Evolutionary conservation across 1,140 invertebrate species (phyloP), one percentile per base, ranked within the genome.

Genomic region (Meloidogyne exigua): DNA sequence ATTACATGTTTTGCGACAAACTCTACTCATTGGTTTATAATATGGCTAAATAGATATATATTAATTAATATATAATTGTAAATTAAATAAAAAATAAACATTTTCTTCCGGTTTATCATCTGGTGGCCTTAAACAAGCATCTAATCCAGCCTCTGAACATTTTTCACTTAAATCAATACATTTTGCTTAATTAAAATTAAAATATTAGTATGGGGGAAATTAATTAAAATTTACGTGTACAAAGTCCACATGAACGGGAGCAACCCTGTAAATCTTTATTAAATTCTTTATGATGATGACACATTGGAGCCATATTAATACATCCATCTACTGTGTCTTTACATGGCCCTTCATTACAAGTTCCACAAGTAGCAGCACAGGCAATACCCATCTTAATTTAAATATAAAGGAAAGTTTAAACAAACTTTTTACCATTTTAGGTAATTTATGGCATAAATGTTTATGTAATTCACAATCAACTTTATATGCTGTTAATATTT

Each of bases 351-450:
- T 12, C 11, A 18, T 68, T 23, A 44, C 75, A 76, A 10, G 57
- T 42, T 26, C 75, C 75, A 44, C 69, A 76, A 15, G 39, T 75
- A 26, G 75, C 42, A 28, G 75, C 70, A 63, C 75, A 76, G 4
- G 75, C 25, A 18, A 39, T 71, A 15, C 32, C 10, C 75, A 76
- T 76, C 67, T 39, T 36, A 13, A 39, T 18, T 1, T 68, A 13
- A 25, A 57, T 25, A 21, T 23, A 28, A 32, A 28, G 18, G 32
- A 5, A 32, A n/a, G 71, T 70, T 23, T 73, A 64, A 36, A 23
- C 12, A n/a, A 63, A 73, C 23, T 18, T n/a, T 72, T 21, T n/a
- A 75, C 73, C 73, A 75, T 32, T 75, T 25, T 67, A 42, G 73
- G 44, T 62, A 75, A 28, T 49, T 75, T 75, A 7, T 21, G n/a